A percentile compares a stretch with the other conserved stretches of the same genome.
Evolutionary conservation across 2,113 vertebrate genomes (phyloP).

Genomic region (Myotis lucifugus): DNA sequence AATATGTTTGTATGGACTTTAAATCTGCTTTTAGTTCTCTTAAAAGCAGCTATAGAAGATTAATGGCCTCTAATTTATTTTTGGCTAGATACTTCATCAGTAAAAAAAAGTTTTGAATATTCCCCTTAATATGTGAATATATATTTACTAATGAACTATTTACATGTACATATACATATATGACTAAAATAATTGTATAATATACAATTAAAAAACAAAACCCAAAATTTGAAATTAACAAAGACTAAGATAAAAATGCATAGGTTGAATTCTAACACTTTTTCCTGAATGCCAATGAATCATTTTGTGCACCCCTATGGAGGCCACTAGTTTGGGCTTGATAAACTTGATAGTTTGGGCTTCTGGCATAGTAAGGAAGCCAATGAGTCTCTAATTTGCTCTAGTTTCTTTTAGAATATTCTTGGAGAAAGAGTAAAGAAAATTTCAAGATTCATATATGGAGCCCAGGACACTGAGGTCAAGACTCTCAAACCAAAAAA

Average conservation of each 20-base stretch:
- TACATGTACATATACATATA: neutral
- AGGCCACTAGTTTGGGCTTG: neutral
- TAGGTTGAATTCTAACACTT: neutral
- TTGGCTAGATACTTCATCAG: neutral
- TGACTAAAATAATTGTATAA: neutral
- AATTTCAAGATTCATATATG: conserved; percentile 26
- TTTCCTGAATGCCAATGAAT: neutral
- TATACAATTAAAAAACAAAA: conserved; percentile 26
- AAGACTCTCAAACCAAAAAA: neutral
- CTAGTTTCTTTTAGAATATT: conserved; percentile 1
- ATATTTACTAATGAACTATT: neutral
- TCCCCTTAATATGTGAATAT: neutral
- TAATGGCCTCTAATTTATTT: conserved; percentile 8
- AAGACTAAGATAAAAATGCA: conserved; percentile 1
- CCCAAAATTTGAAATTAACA: neutral
- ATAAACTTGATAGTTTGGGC: neutral
- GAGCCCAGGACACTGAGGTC: neutral
- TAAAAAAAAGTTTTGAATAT: neutral
- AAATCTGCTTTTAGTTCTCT: conserved; percentile 14
- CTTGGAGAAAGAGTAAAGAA: neutral
- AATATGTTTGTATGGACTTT: neutral
- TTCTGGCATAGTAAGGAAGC: neutral
- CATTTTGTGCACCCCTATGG: neutral
- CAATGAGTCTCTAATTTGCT: neutral
- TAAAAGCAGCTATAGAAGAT: neutral